Percentiles rank a stretch among this genome's conserved stretches.
Conservation (phyloP, 2,888 invertebrate species). For the Xanthorhoe spadicearia region DNA sequence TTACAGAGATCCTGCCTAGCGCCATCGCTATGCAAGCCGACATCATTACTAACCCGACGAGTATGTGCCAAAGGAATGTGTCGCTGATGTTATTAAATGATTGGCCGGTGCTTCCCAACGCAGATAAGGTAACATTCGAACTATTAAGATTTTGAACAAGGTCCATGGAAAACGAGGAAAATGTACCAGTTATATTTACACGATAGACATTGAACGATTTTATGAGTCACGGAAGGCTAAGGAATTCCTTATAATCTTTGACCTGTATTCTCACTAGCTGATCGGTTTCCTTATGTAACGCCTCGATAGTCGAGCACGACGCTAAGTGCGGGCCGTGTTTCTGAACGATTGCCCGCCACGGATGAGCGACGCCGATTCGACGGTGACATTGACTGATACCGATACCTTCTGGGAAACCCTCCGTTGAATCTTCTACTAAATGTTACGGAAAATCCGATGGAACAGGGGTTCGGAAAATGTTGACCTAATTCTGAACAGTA, state of each 20-base stretch:
- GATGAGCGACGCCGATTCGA: conserved; percentile 15
- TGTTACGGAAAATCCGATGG: conserved; percentile 10
- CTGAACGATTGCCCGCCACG: conserved; percentile 23
- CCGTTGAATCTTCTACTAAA: conserved; percentile 7
- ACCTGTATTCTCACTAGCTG: neutral
- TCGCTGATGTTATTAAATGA: neutral
- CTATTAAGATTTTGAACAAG: neutral
- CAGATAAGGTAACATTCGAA: neutral
- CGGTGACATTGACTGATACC: conserved; percentile 9
- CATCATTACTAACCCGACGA: neutral
- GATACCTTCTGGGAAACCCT: conserved; percentile 12
- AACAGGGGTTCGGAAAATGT: neutral
- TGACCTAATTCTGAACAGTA: conserved; percentile 20
- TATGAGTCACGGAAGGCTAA: neutral
- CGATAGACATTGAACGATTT: neutral
- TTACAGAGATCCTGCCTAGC: neutral
- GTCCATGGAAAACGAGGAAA: neutral
- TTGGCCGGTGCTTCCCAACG: neutral
- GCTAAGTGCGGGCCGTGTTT: conserved; percentile 5
- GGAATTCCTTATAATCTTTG: conserved; percentile 9
- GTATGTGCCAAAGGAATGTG: neutral
- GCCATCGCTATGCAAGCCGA: neutral
- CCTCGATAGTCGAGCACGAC: neutral
- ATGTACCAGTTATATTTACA: neutral
- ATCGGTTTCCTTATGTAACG: conserved; percentile 8